These are phyloP conservation scores for Styela plicata DNA, from an alignment of 23 tunicate species.

Conservation along the genomic window DNA sequence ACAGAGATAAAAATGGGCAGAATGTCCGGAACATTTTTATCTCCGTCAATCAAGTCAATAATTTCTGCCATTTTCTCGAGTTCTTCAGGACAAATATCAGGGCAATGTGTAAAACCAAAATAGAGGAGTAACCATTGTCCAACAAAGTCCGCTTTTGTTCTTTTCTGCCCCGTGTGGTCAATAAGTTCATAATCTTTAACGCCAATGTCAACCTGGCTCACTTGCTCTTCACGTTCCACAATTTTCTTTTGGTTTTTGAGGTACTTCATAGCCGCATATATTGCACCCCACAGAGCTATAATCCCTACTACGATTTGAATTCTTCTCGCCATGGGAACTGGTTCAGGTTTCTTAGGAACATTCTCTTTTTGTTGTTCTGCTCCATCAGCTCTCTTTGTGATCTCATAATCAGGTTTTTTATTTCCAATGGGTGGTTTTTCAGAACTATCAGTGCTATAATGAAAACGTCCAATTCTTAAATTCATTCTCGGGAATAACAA, in stretches of 20 bases:
- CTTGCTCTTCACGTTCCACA: constrained; percentile 45
- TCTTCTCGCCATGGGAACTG: not conserved
- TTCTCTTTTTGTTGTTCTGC: not conserved
- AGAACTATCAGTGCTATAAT: not conserved
- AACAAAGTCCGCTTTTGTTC: constrained; percentile 70
- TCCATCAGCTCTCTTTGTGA: not conserved
- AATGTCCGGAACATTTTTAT: constrained; percentile 63
- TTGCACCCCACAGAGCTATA: constrained; percentile 22
- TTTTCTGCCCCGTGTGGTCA: constrained; percentile 63
- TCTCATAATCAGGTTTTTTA: not conserved
- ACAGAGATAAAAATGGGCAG: constrained; percentile 86
- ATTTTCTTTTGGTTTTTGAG: constrained; percentile 36
- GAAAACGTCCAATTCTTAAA: not conserved
- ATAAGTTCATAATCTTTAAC: constrained; percentile 61
- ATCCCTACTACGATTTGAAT: not conserved
- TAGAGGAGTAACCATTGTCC: constrained; percentile 88
- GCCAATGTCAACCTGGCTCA: constrained; percentile 85
- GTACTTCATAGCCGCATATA: constrained; percentile 22
- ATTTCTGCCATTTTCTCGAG: constrained; percentile 90
- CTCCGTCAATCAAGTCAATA: constrained; percentile 50
- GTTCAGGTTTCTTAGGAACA: not conserved
- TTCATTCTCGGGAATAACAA: not conserved
- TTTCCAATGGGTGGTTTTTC: not conserved
- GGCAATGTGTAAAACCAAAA: constrained; percentile 98
- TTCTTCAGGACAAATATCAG: constrained; percentile 98